phyloP scores from a whole-genome alignment of 1,140 invertebrate genomes.

The Aphelinus certus region DNA sequence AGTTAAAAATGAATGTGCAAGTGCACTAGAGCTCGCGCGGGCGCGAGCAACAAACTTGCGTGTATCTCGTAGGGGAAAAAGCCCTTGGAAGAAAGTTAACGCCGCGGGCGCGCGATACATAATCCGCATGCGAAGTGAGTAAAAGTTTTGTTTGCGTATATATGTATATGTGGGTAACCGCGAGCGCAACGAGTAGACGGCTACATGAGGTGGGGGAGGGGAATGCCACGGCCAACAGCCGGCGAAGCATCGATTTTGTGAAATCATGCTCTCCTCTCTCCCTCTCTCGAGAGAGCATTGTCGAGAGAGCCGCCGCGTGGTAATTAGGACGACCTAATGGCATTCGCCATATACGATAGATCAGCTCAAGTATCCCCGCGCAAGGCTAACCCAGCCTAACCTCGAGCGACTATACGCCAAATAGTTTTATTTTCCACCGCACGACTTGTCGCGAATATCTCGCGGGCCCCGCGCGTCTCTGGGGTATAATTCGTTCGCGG shows the following conservation, averaged over 20 bases:
- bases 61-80: no score
- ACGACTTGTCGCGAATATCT: neutral
- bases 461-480: neutral
- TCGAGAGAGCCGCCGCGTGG: neutral
- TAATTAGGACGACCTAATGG: conserved; percentile 26
- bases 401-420: neutral
- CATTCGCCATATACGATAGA: neutral
- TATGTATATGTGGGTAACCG: no score
- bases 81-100: no score
- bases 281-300: neutral
- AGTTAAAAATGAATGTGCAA: no score
- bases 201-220: neutral
- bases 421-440: conserved; percentile 1
- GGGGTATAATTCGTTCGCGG: neutral
- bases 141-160: no score
- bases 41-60: no score
- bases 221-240: conserved; percentile 14
- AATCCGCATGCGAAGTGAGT: no score
- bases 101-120: no score
- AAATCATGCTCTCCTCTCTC: neutral
- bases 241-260: conserved; percentile 11
- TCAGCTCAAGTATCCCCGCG: neutral
- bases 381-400: neutral
- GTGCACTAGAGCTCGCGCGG: no score
- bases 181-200: no score